These are phyloP conservation scores for Turritopsis dohrnii DNA, from an alignment of 30 jellyfish, hydroid and myxozoan genomes.

Conservation along the genomic window DNA sequence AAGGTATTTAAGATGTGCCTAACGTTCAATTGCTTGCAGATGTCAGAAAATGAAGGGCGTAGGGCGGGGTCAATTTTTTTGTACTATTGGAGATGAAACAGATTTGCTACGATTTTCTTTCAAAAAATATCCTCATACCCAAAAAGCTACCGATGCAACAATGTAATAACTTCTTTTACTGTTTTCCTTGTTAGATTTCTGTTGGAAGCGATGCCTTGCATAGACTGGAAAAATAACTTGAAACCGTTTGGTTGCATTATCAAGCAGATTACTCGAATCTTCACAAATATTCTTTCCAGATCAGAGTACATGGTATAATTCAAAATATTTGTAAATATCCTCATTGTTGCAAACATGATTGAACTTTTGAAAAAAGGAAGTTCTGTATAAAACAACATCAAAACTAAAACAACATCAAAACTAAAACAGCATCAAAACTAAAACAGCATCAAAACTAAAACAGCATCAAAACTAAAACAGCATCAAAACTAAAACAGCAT, in stretches of 20 bases:
- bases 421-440: too few species aligned
- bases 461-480: too few species aligned
- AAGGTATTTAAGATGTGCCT: slow-evolving; percentile 36
- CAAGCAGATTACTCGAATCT: slow-evolving; percentile 41
- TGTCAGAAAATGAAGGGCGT: background rate
- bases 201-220: slow-evolving; percentile 63
- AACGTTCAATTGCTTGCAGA: background rate
- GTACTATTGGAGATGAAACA: too few species aligned
- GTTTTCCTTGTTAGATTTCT: slow-evolving; percentile 42
- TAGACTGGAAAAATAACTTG: slow-evolving; percentile 59
- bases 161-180: background rate
- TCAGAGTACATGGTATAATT: slow-evolving; percentile 57
- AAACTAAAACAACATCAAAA: too few species aligned
- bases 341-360: too few species aligned
- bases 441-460: too few species aligned
- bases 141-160: background rate
- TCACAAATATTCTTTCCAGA: slow-evolving; percentile 36
- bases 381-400: too few species aligned
- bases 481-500: too few species aligned
- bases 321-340: too few species aligned
- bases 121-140: background rate
- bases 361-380: too few species aligned
- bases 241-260: slow-evolving; percentile 39
- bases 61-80: too few species aligned
- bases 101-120: background rate